Base-by-base conservation (phyloP, 2,797 vertebrate genomes). In the Pangasius djambal region DNA sequence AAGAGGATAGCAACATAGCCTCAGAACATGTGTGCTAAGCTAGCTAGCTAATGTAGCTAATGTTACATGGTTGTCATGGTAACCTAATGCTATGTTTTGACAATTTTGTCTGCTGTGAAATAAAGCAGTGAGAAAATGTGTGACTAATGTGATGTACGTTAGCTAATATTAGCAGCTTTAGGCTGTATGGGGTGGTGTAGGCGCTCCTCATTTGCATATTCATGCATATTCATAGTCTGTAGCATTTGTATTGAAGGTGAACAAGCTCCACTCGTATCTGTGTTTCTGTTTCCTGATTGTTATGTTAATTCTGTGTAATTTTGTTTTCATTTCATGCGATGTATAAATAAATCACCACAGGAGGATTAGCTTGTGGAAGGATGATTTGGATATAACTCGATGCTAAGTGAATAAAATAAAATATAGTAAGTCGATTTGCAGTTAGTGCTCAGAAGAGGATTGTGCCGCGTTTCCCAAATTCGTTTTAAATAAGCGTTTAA, bases 301-400 rank as follows among this genome's bases (percentile, higher is more conserved):
- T 40, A 2, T 50, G 6, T 57, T 57, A 6, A 15, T 78, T 44
- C 34, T 31, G 22, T 52, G 44, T 79, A 31, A n/a, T 78, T 81
- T 25, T 20, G 52, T 57, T 57, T 28, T 4, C 10, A 10, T 37
- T 52, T 61, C 1, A 25, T 25, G 34, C 1, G 57, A 61, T 57
- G 1, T 57, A 31, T 57, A 34, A 81, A 81, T 34, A 37, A 59
- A 59, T 25, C 1, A 4, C 10, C 18, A 3, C 59, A 9, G 59
- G 81, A 44, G 37, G 59, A 83, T 83, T 15, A 28, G 25, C 37
- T 44, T 63, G 34, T 63, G 55, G 37, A 37, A 63, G 59, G 37
- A 28, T 83, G 81, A 83, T 65, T 83, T 44, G 81, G 22, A 44
- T 63, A 16, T 83, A 83, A 83, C 25, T 31, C 52, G 83, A 84